Evolutionary conservation across 2,797 vertebrate genomes (phyloP), one percentile per base, ranked within the genome.

Genomic region (Muraenolepis orangiensis): DNA sequence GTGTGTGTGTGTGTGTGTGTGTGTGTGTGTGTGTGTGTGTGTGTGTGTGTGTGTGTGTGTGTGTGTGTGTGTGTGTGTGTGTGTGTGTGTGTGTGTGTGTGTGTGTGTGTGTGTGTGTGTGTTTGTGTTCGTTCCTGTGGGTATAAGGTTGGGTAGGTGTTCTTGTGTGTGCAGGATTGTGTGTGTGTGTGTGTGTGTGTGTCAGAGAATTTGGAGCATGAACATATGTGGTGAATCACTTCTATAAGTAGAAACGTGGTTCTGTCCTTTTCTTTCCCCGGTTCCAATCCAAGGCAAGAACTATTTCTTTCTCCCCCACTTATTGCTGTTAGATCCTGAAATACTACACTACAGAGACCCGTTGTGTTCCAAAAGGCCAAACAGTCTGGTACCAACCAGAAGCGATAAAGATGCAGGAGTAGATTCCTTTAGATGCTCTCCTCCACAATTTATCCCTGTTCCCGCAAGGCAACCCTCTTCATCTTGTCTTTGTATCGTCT

Each of bases 321-420:
- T 64, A 64, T 64, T 64, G 57, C 23, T 26, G 57, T 64, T 64
- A 64, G 70, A 77, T 32, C 46, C 75, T 80, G 83, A 88, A 79
- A 84, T 84, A 86, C 74, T 82, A 72, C 76, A 80, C 74, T 31
- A 85, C 78, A 72, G 72, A 70, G 74, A 61, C 36, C 69, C 61
- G 69, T 82, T 84, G 76, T 81, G 83, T 81, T 79, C 67, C 38
- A 81, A 72, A n/a, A 84, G 36, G 32, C 76, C 51, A 67, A 13
- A 42, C 40, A 66, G 78, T 71, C 73, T 61, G 46, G 74, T 79
- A 77, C 71, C 36, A 78, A 76, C 6, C 69, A 77, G 71, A 81
- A 76, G 66, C 79, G 70, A 76, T 64, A 42, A 42, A 70, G 64
- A 69, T 78, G 71, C 3, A 66, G 71, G 18, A 42, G 74, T 16